Base-by-base conservation (phyloP, 2,888 invertebrate genomes). In the Drosophila anceps region DNA sequence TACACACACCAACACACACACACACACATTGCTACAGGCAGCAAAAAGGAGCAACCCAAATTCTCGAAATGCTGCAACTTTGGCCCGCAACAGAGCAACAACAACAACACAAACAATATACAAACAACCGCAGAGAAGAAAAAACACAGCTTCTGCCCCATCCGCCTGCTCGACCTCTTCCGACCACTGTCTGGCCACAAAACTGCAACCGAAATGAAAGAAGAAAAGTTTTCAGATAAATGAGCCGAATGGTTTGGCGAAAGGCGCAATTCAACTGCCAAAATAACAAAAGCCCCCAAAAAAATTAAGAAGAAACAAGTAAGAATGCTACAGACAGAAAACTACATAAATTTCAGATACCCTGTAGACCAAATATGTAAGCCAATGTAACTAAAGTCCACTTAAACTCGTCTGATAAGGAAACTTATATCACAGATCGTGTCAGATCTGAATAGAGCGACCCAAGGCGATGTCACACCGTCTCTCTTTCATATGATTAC, bases 241-340 rank as follows among this genome's bases (percentile, higher is more conserved):
- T 87, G 88, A 88, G 84, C 81, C 69, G 85, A 84, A 84, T 81
- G 79, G 83, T 85, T 84, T 88, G 85, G 85, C 87, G 87, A 85
- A 87, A 84, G 86, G 84, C 86, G 81, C 86, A 84, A 86, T 84
- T 86, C 86, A 84, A 84, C 84, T 86, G 84, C 84, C 82, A 86
- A 86, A 82, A 82, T 79, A 79, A 79, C 79, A 79, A 79, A 79
- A 79, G 76, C 76, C 66, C 46, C 37, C 29, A 71, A 70, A 67
- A 62, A 48, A 65, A 67, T 39, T 39, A 54, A 61, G 18, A 55
- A 57, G 67, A 54, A 71, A 64, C 37, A 46, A 51, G 55, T 58
- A 69, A 50, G 51, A 72, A 68, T 67, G 48, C 48, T 33, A 3
- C 13, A n/a, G 10, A 13, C 3, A 6, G 15, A 0, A 35, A 4